phyloP scores from a whole-genome alignment of 2,888 invertebrate species.

The Pegoplata infirma region DNA sequence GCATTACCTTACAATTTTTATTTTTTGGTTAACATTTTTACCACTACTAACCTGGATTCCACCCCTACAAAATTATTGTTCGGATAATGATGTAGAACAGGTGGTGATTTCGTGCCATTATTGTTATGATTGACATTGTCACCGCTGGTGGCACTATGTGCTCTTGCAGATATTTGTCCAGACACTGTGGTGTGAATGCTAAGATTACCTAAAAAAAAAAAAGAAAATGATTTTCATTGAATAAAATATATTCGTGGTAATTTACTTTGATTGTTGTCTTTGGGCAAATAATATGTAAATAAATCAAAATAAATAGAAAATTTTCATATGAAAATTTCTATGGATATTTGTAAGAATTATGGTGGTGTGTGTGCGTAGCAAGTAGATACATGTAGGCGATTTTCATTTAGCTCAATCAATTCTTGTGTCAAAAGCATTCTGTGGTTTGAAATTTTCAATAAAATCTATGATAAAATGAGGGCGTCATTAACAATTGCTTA shows the following conservation, averaged over 20 bases:
- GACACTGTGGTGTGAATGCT: slow-evolving; percentile 67
- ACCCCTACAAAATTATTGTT: slow-evolving; percentile 71
- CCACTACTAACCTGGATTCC: slow-evolving; percentile 76
- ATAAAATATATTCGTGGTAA: neutral
- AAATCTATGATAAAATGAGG: neutral
- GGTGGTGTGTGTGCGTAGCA: neutral
- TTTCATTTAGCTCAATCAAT: neutral
- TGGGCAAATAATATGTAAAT: neutral
- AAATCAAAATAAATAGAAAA: too few relatives aligned
- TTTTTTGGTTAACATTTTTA: too few relatives aligned
- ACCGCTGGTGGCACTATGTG: slow-evolving; percentile 61
- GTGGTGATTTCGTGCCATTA: slow-evolving; percentile 56
- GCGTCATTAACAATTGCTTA: neutral
- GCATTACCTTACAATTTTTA: too few relatives aligned
- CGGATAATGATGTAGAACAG: slow-evolving; percentile 66
- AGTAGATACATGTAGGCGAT: neutral
- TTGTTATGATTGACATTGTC: slow-evolving; percentile 64
- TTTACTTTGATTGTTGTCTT: neutral
- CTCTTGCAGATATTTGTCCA: slow-evolving; percentile 60
- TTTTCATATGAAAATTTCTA: neutral
- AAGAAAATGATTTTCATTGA: slow-evolving; percentile 50
- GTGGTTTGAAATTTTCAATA: neutral
- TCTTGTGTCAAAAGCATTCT: neutral
- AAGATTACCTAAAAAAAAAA: slow-evolving; percentile 69
- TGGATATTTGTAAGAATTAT: neutral